Base-by-base conservation (phyloP, 2,888 invertebrate genomes). In the Catocala fraxini region DNA sequence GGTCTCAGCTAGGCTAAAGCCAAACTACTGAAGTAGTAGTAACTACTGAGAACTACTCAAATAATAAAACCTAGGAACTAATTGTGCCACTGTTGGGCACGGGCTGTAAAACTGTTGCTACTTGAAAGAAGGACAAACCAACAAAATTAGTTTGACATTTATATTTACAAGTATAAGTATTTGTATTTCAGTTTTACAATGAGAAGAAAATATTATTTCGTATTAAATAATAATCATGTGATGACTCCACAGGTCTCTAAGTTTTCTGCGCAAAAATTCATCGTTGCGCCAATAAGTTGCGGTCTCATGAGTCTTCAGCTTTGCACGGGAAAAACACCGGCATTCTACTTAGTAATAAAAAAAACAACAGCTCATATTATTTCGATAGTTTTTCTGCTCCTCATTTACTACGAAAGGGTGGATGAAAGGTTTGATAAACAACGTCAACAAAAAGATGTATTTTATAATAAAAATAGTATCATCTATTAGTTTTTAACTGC, bases 261-360 rank as follows among this genome's bases (percentile, higher is more conserved):
- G 6, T 47, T 15, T 12, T 33, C 57, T 48, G 52, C 45, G 35
- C 33, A 63, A 68, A 68, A 70, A 75, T 63, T 48, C 58, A 59
- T 49, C 54, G 33, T 42, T 62, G 45, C 43, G 48, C 46, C 63
- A 58, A 63, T 58, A 51, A 68, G 64, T 65, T 43, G 64, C 59
- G 65, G 73, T 68, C 68, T 59, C 61, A 66, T 66, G 51, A 48
- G 12, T 25, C 54, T 25, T 7, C 48, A 52, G 56, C 63, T 71
- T 73, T 63, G 57, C 54, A 52, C 49, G 42, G 55, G 63, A 68
- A 76, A 74, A 75, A 73, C 70, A 43, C 11, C 42, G 48, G 15
- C 47, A 63, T 75, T 70, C 76, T 61, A 58, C 64, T 64, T 61
- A 73, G 68, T 66, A 62, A 61, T 62, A 48, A 68, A 74, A n/a